phyloP scores from a whole-genome alignment of 1,140 invertebrate species.

The Planococcus citri region DNA sequence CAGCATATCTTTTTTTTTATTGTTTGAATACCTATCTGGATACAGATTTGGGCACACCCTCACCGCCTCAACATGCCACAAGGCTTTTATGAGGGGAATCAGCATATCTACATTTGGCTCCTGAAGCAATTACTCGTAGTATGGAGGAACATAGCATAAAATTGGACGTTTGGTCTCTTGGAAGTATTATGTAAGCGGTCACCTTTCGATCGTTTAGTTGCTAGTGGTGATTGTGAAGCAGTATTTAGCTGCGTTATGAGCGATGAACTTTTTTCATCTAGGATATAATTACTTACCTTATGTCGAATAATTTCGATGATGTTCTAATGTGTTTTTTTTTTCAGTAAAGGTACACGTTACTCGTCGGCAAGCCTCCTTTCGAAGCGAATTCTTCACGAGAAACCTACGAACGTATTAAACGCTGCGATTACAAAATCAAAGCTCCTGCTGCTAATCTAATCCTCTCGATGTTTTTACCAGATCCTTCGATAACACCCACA shows the following conservation, averaged over 20 bases:
- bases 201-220: not conserved
- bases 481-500: slow-evolving; percentile 65
- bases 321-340: slow-evolving; percentile 19
- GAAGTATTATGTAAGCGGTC: slow-evolving; percentile 70
- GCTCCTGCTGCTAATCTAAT: slow-evolving; percentile 68
- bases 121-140: too few relatives aligned
- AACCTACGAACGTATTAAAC: slow-evolving; percentile 84
- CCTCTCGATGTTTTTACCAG: slow-evolving; percentile 64
- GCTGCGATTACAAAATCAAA: slow-evolving; percentile 76
- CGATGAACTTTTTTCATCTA: too few relatives aligned
- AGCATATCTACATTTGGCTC: too few relatives aligned
- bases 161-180: slow-evolving; percentile 95
- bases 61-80: too few relatives aligned
- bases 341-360: slow-evolving; percentile 68
- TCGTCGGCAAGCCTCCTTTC: slow-evolving; percentile 91
- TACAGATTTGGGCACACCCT: too few relatives aligned
- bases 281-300: too few relatives aligned
- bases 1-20: not conserved
- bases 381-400: slow-evolving; percentile 79
- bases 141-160: slow-evolving; percentile 96
- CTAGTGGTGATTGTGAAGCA: too few relatives aligned
- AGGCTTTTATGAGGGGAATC: too few relatives aligned
- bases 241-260: too few relatives aligned
- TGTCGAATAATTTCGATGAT: too few relatives aligned
- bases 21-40: slow-evolving; percentile 76